Conservation (phyloP, 2,888 invertebrate genomes). For the Campopleginae sp. region DNA sequence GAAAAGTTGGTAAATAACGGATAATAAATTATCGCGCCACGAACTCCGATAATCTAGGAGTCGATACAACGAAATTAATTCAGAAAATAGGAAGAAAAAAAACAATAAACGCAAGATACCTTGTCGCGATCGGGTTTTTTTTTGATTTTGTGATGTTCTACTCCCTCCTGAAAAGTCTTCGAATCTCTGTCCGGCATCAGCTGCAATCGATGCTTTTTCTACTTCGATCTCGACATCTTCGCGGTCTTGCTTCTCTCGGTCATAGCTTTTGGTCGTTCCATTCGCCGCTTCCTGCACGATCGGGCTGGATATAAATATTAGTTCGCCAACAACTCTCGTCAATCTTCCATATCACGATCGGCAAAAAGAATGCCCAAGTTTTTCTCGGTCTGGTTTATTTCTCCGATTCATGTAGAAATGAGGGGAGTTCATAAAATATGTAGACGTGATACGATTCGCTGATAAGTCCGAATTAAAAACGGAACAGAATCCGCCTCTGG, state of each 20-base stretch:
- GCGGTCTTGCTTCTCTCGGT: constrained; percentile 43
- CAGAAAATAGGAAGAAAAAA: not conserved
- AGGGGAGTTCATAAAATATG: constrained; percentile 20
- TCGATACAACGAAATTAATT: constrained; percentile 1
- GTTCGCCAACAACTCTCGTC: constrained; percentile 64
- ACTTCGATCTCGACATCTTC: constrained; percentile 43
- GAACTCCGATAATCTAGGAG: not conserved
- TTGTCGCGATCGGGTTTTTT: constrained; percentile 8
- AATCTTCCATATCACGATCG: constrained; percentile 59
- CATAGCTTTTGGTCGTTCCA: constrained; percentile 17
- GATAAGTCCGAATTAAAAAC: constrained; percentile 52
- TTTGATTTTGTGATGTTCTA: constrained; percentile 15
- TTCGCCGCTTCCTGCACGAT: constrained; percentile 47
- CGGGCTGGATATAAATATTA: constrained; percentile 60
- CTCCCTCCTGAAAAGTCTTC: constrained; percentile 21
- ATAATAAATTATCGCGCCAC: constrained; percentile 9
- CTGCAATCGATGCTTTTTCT: constrained; percentile 50
- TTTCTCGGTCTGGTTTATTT: constrained; percentile 17
- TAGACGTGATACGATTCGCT: constrained; percentile 53
- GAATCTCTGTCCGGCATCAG: constrained; percentile 44
- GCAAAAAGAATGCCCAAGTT: constrained; percentile 6
- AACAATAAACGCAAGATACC: constrained; percentile 19
- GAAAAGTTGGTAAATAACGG: not conserved
- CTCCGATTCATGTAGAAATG: constrained; percentile 30
- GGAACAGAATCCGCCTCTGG: constrained; percentile 19